Evolutionary conservation across 2,113 vertebrate species (phyloP).

Genomic region (Madoqua kirkii): DNA sequence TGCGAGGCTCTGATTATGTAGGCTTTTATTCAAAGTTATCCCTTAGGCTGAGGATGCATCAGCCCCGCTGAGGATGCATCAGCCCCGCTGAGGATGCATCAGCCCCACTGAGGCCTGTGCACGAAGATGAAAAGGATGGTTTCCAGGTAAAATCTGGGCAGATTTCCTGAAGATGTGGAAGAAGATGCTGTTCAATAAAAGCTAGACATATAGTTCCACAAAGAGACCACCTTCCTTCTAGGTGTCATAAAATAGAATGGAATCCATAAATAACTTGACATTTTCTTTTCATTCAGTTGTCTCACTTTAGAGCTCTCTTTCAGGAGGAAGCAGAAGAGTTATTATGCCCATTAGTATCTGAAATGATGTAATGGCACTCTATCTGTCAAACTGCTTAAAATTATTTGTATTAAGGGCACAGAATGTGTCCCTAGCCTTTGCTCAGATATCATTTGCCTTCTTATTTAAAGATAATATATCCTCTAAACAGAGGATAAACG

Average conservation of each 20-base stretch:
- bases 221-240: slow-evolving; percentile 6
- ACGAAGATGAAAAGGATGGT: neutral
- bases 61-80: neutral
- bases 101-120: neutral
- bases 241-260: slow-evolving; percentile 31
- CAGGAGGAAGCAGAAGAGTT: slow-evolving; percentile 60
- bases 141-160: neutral
- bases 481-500: slow-evolving; percentile 60
- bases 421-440: slow-evolving; percentile 68
- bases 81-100: neutral
- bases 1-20: neutral
- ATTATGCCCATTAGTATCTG: slow-evolving; percentile 71
- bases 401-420: slow-evolving; percentile 72
- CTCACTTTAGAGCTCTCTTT: slow-evolving; percentile 56
- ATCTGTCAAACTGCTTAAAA: slow-evolving; percentile 71
- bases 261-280: slow-evolving; percentile 67
- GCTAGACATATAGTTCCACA: neutral
- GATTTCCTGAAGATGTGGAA: neutral
- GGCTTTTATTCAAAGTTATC: neutral
- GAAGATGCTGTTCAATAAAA: neutral
- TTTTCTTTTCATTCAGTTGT: slow-evolving; percentile 69
- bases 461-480: slow-evolving; percentile 71
- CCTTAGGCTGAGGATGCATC: neutral
- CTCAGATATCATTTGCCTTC: slow-evolving; percentile 68
- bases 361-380: slow-evolving; percentile 75